These are phyloP conservation scores for Drosophila dives DNA, from an alignment of 2,888 invertebrate species.

Conservation along the genomic window DNA sequence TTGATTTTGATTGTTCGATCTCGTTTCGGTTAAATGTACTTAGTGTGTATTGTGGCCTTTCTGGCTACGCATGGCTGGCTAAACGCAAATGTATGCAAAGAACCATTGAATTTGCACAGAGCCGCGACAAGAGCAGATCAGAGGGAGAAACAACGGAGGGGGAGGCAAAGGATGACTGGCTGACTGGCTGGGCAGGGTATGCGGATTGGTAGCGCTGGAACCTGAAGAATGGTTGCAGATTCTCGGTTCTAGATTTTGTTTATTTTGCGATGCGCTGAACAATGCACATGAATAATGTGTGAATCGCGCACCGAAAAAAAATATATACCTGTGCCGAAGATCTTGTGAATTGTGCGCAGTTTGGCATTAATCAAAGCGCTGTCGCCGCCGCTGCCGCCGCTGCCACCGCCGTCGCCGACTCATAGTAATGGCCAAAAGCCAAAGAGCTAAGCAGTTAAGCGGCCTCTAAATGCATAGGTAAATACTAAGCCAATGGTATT, in stretches of 20 bases:
- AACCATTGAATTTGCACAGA: conserved; percentile 79
- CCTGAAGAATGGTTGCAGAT: conserved; percentile 76
- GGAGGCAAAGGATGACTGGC: not conserved
- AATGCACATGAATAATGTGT: conserved; percentile 81
- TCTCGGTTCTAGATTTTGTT: conserved; percentile 76
- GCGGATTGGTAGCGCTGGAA: conserved; percentile 54
- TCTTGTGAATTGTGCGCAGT: conserved; percentile 68
- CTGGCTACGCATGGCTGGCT: conserved; percentile 79
- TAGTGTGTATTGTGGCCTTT: conserved; percentile 50
- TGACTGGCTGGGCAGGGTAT: conserved; percentile 1
- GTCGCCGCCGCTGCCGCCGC: conserved; percentile 55
- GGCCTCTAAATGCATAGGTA: conserved; percentile 68
- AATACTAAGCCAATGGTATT: conserved; percentile 73
- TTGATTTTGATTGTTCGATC: conserved; percentile 31
- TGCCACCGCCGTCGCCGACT: conserved; percentile 14
- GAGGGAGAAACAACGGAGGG: not conserved
- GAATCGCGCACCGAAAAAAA: conserved; percentile 63
- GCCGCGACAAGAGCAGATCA: conserved; percentile 16
- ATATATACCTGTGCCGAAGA: conserved; percentile 70
- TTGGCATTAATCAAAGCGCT: conserved; percentile 78
- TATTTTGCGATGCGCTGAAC: conserved; percentile 67
- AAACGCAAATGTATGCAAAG: conserved; percentile 80
- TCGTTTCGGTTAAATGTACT: conserved; percentile 65
- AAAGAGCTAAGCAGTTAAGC: conserved; percentile 18
- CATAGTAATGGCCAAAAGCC: conserved; percentile 62